phyloP scores from a whole-genome alignment of 2,797 vertebrate species.

The Fistularia tabacaria region DNA sequence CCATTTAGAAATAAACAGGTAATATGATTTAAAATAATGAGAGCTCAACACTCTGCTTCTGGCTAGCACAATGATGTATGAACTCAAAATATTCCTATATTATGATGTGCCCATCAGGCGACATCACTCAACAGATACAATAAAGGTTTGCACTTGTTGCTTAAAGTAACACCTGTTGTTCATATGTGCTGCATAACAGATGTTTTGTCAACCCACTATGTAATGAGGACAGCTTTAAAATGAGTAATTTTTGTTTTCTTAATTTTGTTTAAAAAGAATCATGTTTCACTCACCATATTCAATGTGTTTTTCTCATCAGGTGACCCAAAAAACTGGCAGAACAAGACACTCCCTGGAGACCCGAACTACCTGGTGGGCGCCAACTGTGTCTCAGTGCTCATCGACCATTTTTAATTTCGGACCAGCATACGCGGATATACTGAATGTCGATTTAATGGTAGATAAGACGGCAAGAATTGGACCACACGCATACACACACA shows the following conservation, averaged over 20 bases:
- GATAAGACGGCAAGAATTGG: constrained; percentile 5
- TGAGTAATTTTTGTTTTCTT: too few relatives aligned
- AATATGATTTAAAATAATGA: too few relatives aligned
- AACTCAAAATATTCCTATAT: too few relatives aligned
- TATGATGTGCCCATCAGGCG: background rate
- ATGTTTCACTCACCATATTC: constrained; percentile 12
- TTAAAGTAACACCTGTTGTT: constrained; percentile 2
- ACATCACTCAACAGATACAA: background rate
- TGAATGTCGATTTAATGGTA: constrained; percentile 75
- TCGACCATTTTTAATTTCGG: constrained; percentile 92
- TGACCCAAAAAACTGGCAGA: constrained; percentile 99
- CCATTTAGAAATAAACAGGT: too few relatives aligned
- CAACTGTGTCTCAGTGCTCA: constrained; percentile 98
- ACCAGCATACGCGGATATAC: constrained; percentile 68
- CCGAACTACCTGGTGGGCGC: constrained; percentile 98
- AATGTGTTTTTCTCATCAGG: constrained; percentile 67
- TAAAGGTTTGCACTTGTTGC: background rate
- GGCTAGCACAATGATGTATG: too few relatives aligned
- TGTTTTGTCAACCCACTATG: background rate
- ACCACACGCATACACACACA: constrained; percentile 13
- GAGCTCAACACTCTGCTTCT: too few relatives aligned
- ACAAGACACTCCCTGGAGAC: constrained; percentile 96
- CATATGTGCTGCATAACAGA: background rate
- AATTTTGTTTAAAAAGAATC: too few relatives aligned
- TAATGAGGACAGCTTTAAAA: too few relatives aligned